A percentile compares a stretch with the other conserved stretches of the same genome.
Conservation (phyloP, 2,113 vertebrate genomes). For the Caracal caracal region DNA sequence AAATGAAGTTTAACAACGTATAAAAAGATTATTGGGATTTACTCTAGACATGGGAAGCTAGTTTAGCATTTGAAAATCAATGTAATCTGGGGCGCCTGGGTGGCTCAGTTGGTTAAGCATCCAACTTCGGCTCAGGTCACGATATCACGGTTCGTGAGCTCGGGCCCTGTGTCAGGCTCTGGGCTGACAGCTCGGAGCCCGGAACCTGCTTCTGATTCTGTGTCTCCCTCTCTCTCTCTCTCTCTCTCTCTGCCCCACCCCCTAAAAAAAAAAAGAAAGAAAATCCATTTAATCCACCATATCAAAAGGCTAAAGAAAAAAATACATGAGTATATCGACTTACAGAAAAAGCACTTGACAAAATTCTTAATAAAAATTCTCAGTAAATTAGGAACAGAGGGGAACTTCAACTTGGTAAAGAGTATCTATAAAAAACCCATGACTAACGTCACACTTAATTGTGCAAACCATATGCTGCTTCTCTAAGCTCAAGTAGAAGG, state of each 20-base stretch:
- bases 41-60: background rate
- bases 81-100: too few relatives aligned
- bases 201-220: too few relatives aligned
- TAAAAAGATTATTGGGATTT: background rate
- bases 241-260: too few relatives aligned
- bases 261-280: too few relatives aligned
- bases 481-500: background rate
- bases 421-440: background rate
- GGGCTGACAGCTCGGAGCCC: too few relatives aligned
- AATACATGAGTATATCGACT: background rate
- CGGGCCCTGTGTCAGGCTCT: too few relatives aligned
- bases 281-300: background rate
- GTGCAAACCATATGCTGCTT: background rate
- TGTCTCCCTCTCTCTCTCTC: too few relatives aligned
- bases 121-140: too few relatives aligned
- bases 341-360: background rate
- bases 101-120: too few relatives aligned
- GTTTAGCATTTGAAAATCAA: background rate
- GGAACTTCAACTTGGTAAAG: background rate
- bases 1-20: background rate
- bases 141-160: too few relatives aligned
- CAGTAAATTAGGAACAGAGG: background rate
- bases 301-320: conserved; percentile 1
- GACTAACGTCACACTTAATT: background rate
- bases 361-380: conserved; percentile 13